Percentiles rank a stretch among this genome's conserved stretches.
Evolutionary conservation across 2,797 vertebrate species (phyloP).

Genomic region (Mus caroli): DNA sequence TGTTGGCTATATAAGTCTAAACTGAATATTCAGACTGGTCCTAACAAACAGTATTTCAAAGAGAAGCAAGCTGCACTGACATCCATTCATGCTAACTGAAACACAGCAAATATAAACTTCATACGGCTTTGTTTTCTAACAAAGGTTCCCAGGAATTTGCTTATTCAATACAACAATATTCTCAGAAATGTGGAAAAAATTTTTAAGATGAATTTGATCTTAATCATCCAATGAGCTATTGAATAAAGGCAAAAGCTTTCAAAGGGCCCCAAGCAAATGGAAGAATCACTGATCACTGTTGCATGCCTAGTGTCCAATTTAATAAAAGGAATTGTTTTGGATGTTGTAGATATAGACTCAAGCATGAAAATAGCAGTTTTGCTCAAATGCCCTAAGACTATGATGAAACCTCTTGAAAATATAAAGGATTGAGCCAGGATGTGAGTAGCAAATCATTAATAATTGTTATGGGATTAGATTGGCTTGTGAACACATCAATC

Average conservation of each 20-base stretch:
- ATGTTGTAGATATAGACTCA: constrained; percentile 62
- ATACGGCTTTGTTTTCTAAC: neutral
- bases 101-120: neutral
- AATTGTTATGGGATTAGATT: constrained; percentile 55
- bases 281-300: constrained; percentile 7
- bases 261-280: neutral
- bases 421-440: constrained; percentile 63
- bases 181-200: neutral
- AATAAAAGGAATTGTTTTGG: constrained; percentile 72
- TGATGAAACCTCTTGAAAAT: constrained; percentile 74
- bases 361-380: constrained; percentile 72
- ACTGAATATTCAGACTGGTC: neutral
- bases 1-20: neutral
- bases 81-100: neutral
- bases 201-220: constrained; percentile 45
- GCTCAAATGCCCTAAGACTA: constrained; percentile 62
- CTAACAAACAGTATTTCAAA: neutral
- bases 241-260: constrained; percentile 55
- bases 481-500: constrained; percentile 44
- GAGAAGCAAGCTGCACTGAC: neutral
- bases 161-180: constrained; percentile 18
- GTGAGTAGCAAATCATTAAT: constrained; percentile 68
- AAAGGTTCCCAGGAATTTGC: neutral
- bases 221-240: constrained; percentile 55
- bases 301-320: constrained; percentile 60